Evolutionary conservation across 2,888 invertebrate genomes (phyloP).

Genomic region (Drosophila atripex): DNA sequence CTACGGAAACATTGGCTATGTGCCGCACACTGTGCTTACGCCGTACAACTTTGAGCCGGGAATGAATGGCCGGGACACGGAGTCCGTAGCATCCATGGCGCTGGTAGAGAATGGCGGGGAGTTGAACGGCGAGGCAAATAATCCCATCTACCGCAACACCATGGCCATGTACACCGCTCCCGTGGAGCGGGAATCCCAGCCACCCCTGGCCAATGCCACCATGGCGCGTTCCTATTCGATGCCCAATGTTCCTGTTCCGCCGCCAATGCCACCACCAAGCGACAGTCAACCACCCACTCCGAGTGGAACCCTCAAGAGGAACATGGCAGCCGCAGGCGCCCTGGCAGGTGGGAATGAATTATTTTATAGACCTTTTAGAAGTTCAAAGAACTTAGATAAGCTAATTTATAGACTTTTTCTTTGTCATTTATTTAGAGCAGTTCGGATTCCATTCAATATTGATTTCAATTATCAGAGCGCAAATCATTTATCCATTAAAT

Average conservation of each 20-base stretch:
- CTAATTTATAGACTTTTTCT: not conserved
- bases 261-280: slow-evolving; percentile 83
- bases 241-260: slow-evolving; percentile 84
- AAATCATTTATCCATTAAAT: slow-evolving; percentile 2
- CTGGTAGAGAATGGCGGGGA: slow-evolving; percentile 55
- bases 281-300: slow-evolving; percentile 72
- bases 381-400: not conserved
- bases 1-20: slow-evolving; percentile 94
- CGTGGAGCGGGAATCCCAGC: slow-evolving; percentile 68
- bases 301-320: slow-evolving; percentile 73
- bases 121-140: slow-evolving; percentile 35
- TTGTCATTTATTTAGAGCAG: not conserved
- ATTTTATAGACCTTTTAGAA: not conserved
- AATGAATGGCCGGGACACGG: slow-evolving; percentile 68
- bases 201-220: slow-evolving; percentile 44
- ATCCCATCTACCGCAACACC: slow-evolving; percentile 64
- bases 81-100: slow-evolving; percentile 71
- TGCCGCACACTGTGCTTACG: slow-evolving; percentile 97
- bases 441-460: not conserved
- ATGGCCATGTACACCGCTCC: slow-evolving; percentile 60
- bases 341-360: slow-evolving; percentile 64
- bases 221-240: slow-evolving; percentile 79
- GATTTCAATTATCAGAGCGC: not conserved
- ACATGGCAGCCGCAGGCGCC: slow-evolving; percentile 75
- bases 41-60: slow-evolving; percentile 84